Base-by-base conservation (phyloP, 2,797 vertebrate genomes). In the Centropyge bicolor region DNA sequence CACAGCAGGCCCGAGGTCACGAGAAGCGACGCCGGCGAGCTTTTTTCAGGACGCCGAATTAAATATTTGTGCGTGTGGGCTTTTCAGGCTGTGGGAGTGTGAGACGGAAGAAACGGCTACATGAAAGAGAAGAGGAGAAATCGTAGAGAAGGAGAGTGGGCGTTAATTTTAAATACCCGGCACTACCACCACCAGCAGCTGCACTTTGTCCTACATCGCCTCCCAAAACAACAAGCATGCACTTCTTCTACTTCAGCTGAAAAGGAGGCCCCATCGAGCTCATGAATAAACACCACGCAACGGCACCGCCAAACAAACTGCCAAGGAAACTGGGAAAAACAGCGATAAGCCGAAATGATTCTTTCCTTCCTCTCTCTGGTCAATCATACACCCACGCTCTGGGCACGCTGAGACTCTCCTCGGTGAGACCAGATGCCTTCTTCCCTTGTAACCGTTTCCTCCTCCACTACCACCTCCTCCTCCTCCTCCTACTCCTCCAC, bases 371-470 rank as follows among this genome's bases (percentile, higher is more conserved):
- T 82, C 80, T 84, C 69, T 35, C 52, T 36, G 82, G 82, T 85
- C 85, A 67, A 83, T 87, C 83, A 76, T 56, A 82, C 84, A 45
- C 82, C 85, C 88, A 88, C 90, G 31, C 81, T 78, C 43, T 38
- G 71, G 78, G 78, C 83, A 78, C 10, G 67, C 78, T 49, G 56
- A 85, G 71, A 81, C 74, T 76, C 81, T 86, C 76, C 76, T 81
- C 16, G 76, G 83, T 81, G 77, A 87, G 81, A 86, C 84, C 92
- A 91, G 92, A 93, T 86, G 88, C 87, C 85, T 84, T 70, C 70
- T 68, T 81, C 64, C 76, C 70, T 76, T 68, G 63, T 46, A 81
- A 76, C 80, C 60, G 31, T 65, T 62, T 70, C 68, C 79, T 59
- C 76, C 41, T 59, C 68, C 27, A 31, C 27, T 4, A 31, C 27